Evolutionary conservation across 2,888 invertebrate genomes (phyloP).

Genomic region (Diaphora mendica): DNA sequence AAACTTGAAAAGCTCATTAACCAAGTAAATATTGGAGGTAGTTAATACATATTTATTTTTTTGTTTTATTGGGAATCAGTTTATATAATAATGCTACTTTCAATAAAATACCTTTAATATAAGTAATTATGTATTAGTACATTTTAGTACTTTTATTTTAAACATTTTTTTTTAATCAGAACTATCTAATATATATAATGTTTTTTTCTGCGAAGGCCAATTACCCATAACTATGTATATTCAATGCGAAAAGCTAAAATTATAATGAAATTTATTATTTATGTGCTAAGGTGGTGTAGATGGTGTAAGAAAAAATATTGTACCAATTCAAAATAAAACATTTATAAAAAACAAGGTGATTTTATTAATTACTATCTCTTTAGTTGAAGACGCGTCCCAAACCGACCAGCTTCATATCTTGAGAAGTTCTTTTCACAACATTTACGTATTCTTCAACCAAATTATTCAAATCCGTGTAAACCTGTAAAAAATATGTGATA

Average conservation of each 20-base stretch:
- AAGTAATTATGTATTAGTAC: not conserved
- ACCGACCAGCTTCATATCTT: conserved; percentile 85
- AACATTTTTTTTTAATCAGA: not conserved
- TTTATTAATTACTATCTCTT: conserved; percentile 25
- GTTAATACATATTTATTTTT: not conserved
- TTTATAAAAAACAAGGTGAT: conserved; percentile 34
- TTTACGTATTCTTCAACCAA: conserved; percentile 88
- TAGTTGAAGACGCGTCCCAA: conserved; percentile 44
- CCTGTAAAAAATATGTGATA: conserved; percentile 75
- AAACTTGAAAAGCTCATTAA: not conserved
- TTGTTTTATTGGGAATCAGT: not conserved
- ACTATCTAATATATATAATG: not conserved
- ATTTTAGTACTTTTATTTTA: not conserved
- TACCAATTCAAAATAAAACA: conserved; percentile 40
- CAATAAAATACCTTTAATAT: not conserved
- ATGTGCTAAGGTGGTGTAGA: not conserved
- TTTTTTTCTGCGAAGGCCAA: not conserved
- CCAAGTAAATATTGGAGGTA: not conserved
- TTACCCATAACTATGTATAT: not conserved
- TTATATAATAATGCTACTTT: not conserved
- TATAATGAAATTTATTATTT: not conserved
- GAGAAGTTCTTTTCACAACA: conserved; percentile 88
- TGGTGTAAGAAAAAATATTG: conserved; percentile 9
- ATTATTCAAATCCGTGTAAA: conserved; percentile 87
- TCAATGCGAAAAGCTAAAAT: not conserved